Base-by-base conservation (phyloP, 2,888 invertebrate genomes). In the Phaedon cochleariae region DNA sequence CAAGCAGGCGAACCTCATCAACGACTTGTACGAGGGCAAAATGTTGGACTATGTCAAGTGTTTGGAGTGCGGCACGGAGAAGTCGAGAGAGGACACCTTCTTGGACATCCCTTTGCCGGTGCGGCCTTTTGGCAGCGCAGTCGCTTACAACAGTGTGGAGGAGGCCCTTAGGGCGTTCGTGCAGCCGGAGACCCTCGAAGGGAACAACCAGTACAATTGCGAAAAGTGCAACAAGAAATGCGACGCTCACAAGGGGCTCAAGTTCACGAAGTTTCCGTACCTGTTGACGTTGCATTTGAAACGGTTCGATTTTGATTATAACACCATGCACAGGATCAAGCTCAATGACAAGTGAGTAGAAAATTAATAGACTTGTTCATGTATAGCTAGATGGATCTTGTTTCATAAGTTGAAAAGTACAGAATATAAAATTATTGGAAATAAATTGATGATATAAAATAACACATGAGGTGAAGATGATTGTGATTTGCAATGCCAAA, bases 21-120 rank as follows among this genome's bases (percentile, higher is more conserved):
- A 93, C 72, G 89, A 90, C 66, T 85, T 95, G 17, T 96, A 95
- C 80, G 83, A 84, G 70, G 89, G 90, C 81, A 89, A 87, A 83
- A 91, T 95, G 90, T 90, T 92, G 74, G 95, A 96, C 84, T 95
- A 95, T 79, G 94, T 96, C 9, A 94, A 93, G 82, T 96, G 96
- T 83, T 84, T 94, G 68, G 92, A 93, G 80, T 96, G 96, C 84
- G 87, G 89, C 37, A 91, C 90, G 49, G 94, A 94, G 80, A 94
- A 93, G 82, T 91, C 91, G 12, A 87, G 93, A 62, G 90, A 90
- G 75, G 95, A 95, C 81, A 91, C 91, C 17, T 95, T 93, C 81
- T 86, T 94, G 54, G 95, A 95, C 84, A 92, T 96, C 65, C 94
- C 95, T 3, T 84, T 96, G 67, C 94, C 95, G 4, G 92, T 96